phyloP scores from a whole-genome alignment of 1,140 invertebrate genomes.

The Spodoptera frugiperda region DNA sequence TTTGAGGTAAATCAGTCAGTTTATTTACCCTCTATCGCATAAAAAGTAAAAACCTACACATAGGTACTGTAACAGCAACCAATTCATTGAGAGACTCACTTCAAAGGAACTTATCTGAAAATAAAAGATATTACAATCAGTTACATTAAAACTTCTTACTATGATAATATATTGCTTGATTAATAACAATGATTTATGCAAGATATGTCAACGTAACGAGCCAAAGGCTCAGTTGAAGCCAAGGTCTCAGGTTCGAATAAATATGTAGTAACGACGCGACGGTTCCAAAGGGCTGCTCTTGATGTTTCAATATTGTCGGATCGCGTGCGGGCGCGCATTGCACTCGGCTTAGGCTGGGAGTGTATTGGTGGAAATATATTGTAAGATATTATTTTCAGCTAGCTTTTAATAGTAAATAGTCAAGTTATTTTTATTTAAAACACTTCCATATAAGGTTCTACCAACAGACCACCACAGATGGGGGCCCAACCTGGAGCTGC shows the following conservation, averaged over 20 bases:
- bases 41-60: too few relatives aligned
- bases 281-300: conserved; percentile 65
- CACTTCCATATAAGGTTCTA: too few relatives aligned
- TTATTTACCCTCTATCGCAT: too few relatives aligned
- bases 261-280: conserved; percentile 43
- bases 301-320: conserved; percentile 58
- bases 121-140: background rate
- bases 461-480: too few relatives aligned
- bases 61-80: too few relatives aligned
- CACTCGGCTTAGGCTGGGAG: conserved; percentile 38
- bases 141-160: background rate
- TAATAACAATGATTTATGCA: conserved; percentile 12
- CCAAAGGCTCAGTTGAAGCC: background rate
- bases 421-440: too few relatives aligned
- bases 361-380: conserved; percentile 12
- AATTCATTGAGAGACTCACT: too few relatives aligned
- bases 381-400: too few relatives aligned
- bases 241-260: conserved; percentile 3
- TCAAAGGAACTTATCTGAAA: too few relatives aligned
- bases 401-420: too few relatives aligned
- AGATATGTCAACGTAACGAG: conserved; percentile 2
- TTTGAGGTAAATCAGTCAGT: too few relatives aligned
- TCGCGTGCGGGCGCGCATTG: conserved; percentile 67
- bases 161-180: background rate
- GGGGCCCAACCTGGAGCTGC: too few relatives aligned